Evolutionary conservation across 2,797 vertebrate species (phyloP).

Genomic region (Steatocranus sp.): DNA sequence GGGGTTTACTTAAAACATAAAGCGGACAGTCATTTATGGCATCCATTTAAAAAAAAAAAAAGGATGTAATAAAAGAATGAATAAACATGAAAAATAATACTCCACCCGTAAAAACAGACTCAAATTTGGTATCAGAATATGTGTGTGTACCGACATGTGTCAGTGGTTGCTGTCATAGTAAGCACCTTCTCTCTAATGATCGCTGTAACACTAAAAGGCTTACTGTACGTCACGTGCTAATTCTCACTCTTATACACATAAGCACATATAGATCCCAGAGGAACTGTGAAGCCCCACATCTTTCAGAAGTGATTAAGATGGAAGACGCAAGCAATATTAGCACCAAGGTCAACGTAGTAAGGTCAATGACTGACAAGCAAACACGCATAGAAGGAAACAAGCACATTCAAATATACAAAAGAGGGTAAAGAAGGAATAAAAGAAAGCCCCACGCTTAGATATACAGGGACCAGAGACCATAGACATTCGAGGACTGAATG

Average conservation of each 20-base stretch:
- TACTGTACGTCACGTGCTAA: not conserved
- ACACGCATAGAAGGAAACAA: not conserved
- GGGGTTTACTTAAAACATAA: conserved; percentile 6
- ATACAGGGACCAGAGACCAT: not conserved
- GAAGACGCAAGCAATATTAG: conserved; percentile 52
- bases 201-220: conserved; percentile 48
- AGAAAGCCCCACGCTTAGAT: not conserved
- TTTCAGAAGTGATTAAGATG: conserved; percentile 56
- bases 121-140: not conserved
- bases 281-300: conserved; percentile 35
- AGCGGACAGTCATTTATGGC: not conserved
- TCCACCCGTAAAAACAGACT: not conserved
- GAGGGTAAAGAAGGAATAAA: not conserved
- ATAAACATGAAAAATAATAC: not conserved
- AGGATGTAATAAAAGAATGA: not conserved
- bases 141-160: not conserved
- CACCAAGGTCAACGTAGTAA: conserved; percentile 43
- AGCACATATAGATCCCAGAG: conserved; percentile 32
- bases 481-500: rapidly evolving
- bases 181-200: conserved; percentile 44
- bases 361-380: conserved; percentile 35
- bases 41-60: not conserved
- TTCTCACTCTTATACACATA: not conserved
- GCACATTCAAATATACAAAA: not conserved
- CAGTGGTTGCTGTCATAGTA: conserved; percentile 17